Conservation (phyloP, 64 coral and sea anemone genomes). For the Montipora capricornis region DNA sequence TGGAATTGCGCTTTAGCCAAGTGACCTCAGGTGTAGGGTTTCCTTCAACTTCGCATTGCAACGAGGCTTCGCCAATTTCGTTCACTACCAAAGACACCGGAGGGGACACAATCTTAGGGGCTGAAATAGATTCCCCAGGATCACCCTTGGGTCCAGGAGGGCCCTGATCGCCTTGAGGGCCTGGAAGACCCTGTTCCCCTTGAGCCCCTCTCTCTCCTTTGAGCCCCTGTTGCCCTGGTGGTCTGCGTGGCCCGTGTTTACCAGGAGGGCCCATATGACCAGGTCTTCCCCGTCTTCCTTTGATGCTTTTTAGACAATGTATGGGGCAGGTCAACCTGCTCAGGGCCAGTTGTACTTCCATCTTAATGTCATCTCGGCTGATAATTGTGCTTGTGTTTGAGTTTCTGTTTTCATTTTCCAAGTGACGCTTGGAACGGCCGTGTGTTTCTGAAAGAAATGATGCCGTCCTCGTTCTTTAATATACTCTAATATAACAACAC, state of each 20-base stretch:
- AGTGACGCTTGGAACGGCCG: not conserved
- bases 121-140: conserved; percentile 40
- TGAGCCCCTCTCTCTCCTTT: not conserved
- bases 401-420: not conserved
- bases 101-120: conserved; percentile 26
- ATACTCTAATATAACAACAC: not conserved
- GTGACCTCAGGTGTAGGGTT: conserved; percentile 31
- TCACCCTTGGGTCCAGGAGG: conserved; percentile 45
- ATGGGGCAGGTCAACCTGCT: conserved; percentile 19
- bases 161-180: conserved; percentile 37
- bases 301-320: conserved; percentile 10
- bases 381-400: not conserved
- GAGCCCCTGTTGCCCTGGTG: conserved; percentile 1
- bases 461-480: not conserved
- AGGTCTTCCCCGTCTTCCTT: conserved; percentile 21
- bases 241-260: conserved; percentile 46
- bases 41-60: conserved; percentile 41
- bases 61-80: conserved; percentile 16
- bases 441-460: not conserved
- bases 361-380: not conserved
- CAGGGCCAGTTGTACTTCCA: conserved; percentile 31
- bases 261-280: conserved; percentile 22
- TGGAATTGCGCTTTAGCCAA: conserved; percentile 21
- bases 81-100: conserved; percentile 29
- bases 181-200: conserved; percentile 18